These are phyloP conservation scores for Lepidurus packardi DNA, from an alignment of 1,140 invertebrate species.

Conservation along the genomic window DNA sequence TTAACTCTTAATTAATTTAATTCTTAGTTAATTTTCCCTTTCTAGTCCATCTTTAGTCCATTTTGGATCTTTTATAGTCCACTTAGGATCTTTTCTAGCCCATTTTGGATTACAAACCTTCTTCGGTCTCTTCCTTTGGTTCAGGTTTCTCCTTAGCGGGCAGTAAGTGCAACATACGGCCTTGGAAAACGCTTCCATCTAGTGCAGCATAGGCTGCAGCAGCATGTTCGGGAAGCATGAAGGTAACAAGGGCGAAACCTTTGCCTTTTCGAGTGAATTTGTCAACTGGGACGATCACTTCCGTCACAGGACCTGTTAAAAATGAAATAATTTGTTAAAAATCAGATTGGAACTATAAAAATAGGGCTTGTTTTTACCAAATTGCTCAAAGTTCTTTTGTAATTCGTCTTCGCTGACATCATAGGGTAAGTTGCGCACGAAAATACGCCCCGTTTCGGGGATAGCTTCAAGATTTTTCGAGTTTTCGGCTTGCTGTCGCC, in stretches of 20 bases:
- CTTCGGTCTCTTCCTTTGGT: slow-evolving; percentile 47
- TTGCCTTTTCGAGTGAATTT: slow-evolving; percentile 73
- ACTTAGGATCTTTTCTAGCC: background rate
- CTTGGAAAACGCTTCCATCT: slow-evolving; percentile 83
- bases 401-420: slow-evolving; percentile 82
- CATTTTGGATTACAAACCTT: slow-evolving; percentile 37
- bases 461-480: slow-evolving; percentile 68
- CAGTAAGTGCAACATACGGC: slow-evolving; percentile 86
- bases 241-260: slow-evolving; percentile 91
- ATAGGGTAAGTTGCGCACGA: slow-evolving; percentile 89
- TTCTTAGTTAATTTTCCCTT: no score
- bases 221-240: slow-evolving; percentile 92
- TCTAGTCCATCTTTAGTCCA: no score
- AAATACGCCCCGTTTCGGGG: slow-evolving; percentile 87
- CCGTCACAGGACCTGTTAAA: slow-evolving; percentile 68
- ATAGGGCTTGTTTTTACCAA: slow-evolving; percentile 54
- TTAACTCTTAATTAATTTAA: no score
- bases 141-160: slow-evolving; percentile 69
- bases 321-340: slow-evolving; percentile 33
- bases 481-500: slow-evolving; percentile 63
- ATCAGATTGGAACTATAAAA: slow-evolving; percentile 14
- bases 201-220: slow-evolving; percentile 77
- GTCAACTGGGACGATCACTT: slow-evolving; percentile 87
- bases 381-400: slow-evolving; percentile 75
- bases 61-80: no score